These are phyloP conservation scores for Procambarus virginalis DNA, from an alignment of 1,140 invertebrate genomes.

Conservation along the genomic window DNA sequence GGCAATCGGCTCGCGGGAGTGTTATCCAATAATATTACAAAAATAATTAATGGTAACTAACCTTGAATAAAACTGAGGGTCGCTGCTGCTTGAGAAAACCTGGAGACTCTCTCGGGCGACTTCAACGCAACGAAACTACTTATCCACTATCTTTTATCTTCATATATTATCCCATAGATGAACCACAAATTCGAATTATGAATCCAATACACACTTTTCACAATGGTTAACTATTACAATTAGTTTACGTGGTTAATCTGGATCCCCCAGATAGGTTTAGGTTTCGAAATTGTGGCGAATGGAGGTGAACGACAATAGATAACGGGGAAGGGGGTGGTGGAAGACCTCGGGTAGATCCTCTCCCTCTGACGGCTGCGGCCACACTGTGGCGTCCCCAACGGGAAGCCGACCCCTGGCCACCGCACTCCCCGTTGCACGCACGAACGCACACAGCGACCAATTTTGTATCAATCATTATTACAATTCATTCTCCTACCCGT, in stretches of 20 bases:
- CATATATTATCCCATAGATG: not conserved
- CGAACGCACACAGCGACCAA: not conserved
- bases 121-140: not conserved
- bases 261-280: not conserved
- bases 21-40: no score
- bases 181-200: not conserved
- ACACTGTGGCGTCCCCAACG: not conserved
- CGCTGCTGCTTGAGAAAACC: not conserved
- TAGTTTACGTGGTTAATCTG: not conserved
- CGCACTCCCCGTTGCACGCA: not conserved
- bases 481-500: no score
- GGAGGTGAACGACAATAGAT: not conserved
- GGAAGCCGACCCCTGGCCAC: not conserved
- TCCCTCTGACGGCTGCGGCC: not conserved
- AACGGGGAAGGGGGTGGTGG: not conserved
- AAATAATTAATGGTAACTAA: not conserved
- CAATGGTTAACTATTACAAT: not conserved
- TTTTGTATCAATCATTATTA: not conserved
- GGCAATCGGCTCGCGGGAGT: no score
- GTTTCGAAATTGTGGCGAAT: not conserved
- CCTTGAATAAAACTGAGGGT: not conserved
- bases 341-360: not conserved
- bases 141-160: not conserved
- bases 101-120: not conserved
- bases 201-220: not conserved